A percentile compares a stretch with the other conserved stretches of the same genome.
Evolutionary conservation across 53 echinoderm and acorn worm species (phyloP).

Genomic region (Glandiceps talaboti): DNA sequence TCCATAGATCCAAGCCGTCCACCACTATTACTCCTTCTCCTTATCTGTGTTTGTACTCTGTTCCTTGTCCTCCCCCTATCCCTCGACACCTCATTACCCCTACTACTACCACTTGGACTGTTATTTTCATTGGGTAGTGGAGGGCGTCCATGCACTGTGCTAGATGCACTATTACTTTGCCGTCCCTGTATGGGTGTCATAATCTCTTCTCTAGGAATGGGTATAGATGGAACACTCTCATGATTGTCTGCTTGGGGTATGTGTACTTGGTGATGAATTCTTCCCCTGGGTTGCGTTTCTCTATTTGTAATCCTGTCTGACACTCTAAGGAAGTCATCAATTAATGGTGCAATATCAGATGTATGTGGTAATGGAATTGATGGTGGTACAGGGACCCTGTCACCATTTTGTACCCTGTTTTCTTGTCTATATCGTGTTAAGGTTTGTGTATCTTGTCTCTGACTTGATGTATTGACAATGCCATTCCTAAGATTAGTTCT

Average conservation of each 20-base stretch:
- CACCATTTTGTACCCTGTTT: not conserved
- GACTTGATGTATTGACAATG: not conserved
- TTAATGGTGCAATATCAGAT: not conserved
- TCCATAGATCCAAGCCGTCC: constrained; percentile 30
- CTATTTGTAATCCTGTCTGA: not conserved
- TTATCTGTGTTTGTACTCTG: constrained; percentile 5
- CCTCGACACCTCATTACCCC: constrained; percentile 8
- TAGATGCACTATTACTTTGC: constrained; percentile 30
- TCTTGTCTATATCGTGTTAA: too few species aligned
- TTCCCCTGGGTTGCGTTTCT: not conserved
- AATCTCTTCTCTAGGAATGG: constrained; percentile 16
- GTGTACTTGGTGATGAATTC: not conserved
- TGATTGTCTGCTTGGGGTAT: not conserved
- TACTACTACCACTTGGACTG: not conserved
- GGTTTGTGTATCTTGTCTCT: too few species aligned
- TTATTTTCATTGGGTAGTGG: constrained; percentile 12
- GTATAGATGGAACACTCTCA: constrained; percentile 19
- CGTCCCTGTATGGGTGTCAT: constrained; percentile 42
- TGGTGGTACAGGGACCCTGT: not conserved
- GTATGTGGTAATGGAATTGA: not conserved
- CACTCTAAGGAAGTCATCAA: not conserved
- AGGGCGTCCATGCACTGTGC: constrained; percentile 9
- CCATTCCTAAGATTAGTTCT: too few species aligned
- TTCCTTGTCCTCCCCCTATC: constrained; percentile 1
- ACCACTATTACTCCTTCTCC: constrained; percentile 37